Evolutionary conservation across 2,888 invertebrate species (phyloP).

Genomic region (Drosophila mayaguana): DNA sequence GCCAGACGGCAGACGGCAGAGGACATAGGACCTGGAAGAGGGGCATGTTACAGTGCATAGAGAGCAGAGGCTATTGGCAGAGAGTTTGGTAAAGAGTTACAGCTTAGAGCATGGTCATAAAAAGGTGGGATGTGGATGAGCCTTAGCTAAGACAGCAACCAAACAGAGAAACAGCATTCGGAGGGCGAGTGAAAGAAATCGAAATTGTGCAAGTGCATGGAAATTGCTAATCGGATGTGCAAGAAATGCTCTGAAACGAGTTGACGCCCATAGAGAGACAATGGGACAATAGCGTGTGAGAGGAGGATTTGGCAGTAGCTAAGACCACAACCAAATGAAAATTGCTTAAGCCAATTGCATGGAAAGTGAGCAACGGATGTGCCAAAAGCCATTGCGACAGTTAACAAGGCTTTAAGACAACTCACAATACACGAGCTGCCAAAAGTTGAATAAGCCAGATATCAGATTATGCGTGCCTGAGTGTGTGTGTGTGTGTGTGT

Average conservation of each 20-base stretch:
- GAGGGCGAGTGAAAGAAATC: constrained; percentile 37
- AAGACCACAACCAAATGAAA: constrained; percentile 55
- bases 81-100: constrained; percentile 48
- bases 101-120: constrained; percentile 54
- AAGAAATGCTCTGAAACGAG: constrained; percentile 47
- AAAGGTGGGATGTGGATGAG: constrained; percentile 59
- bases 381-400: constrained; percentile 69
- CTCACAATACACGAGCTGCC: constrained; percentile 25
- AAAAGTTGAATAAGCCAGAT: constrained; percentile 38
- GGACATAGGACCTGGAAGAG: not conserved
- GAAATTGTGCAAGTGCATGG: constrained; percentile 75
- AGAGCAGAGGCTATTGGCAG: constrained; percentile 12
- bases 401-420: constrained; percentile 62
- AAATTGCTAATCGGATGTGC: constrained; percentile 75
- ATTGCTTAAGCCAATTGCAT: constrained; percentile 76
- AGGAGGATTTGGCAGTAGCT: constrained; percentile 5
- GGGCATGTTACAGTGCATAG: not conserved
- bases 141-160: constrained; percentile 62
- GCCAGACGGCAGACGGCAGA: not conserved
- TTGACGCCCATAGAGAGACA: constrained; percentile 30
- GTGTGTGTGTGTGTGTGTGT: not conserved
- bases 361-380: constrained; percentile 65
- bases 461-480: constrained; percentile 41
- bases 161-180: constrained; percentile 12
- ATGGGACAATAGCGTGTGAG: constrained; percentile 4